These are phyloP conservation scores for Pangasianodon hypophthalmus DNA, from an alignment of 2,113 vertebrate species.

Conservation along the genomic window DNA sequence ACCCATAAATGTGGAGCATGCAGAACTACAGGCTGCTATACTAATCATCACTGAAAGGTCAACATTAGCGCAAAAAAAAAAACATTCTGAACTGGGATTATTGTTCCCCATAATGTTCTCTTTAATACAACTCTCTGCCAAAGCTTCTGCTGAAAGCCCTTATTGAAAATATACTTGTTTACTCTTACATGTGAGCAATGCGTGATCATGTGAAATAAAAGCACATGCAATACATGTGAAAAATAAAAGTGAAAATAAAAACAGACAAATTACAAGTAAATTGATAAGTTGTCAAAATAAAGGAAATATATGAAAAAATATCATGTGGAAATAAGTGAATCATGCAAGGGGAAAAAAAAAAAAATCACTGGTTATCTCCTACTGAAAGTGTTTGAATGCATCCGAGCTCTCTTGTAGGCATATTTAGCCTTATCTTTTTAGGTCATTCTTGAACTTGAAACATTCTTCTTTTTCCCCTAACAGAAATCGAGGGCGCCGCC, in stretches of 20 bases:
- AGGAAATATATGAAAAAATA: neutral
- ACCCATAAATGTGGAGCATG: neutral
- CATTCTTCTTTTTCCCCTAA: neutral
- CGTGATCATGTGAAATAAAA: neutral
- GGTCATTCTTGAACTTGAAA: neutral
- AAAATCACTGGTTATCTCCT: neutral
- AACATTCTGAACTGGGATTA: neutral
- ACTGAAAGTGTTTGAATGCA: neutral
- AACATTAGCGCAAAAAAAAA: neutral
- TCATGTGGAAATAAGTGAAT: neutral
- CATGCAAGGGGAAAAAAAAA: neutral
- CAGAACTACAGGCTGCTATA: neutral
- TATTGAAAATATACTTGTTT: neutral
- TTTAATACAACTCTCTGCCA: neutral
- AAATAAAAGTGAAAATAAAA: neutral
- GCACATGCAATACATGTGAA: too few species aligned
- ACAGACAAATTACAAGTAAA: neutral
- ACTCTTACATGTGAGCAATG: neutral
- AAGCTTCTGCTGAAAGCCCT: neutral
- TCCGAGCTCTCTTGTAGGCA: neutral
- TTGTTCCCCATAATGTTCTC: neutral
- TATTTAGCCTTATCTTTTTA: too few species aligned
- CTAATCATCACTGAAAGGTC: constrained; percentile 2
- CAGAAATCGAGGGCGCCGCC: neutral
- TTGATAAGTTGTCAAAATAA: neutral